Conservation (phyloP, 2,113 vertebrate species). For the Vimba vimba region DNA sequence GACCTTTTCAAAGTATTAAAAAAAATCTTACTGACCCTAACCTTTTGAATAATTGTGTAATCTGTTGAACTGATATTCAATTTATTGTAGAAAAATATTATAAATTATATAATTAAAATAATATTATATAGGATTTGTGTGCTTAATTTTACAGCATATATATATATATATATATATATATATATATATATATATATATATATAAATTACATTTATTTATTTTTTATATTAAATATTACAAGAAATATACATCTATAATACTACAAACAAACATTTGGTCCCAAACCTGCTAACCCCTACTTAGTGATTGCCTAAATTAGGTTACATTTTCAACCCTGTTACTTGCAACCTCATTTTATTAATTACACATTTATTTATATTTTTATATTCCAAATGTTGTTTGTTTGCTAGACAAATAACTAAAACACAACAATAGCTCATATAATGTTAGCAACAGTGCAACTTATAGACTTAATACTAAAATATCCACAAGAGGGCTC, state of each 20-base stretch:
- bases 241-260: not conserved
- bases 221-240: not conserved
- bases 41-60: too few relatives aligned
- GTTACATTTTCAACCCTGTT: not conserved
- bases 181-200: too few relatives aligned
- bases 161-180: too few relatives aligned
- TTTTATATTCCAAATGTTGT: not conserved
- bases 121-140: not conserved
- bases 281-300: not conserved
- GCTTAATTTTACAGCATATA: not conserved
- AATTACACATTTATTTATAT: not conserved
- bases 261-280: not conserved
- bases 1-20: not conserved
- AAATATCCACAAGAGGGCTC: slow-evolving; percentile 38
- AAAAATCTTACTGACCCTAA: not conserved
- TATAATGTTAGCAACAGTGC: not conserved
- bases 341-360: not conserved
- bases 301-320: not conserved
- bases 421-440: not conserved
- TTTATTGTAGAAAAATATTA: not conserved
- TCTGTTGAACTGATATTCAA: too few relatives aligned
- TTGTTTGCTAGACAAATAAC: not conserved
- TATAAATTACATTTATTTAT: too few relatives aligned
- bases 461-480: not conserved
- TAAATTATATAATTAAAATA: not conserved